Conservation (phyloP, 23 tunicate species). For the Halocynthia roretzi region DNA sequence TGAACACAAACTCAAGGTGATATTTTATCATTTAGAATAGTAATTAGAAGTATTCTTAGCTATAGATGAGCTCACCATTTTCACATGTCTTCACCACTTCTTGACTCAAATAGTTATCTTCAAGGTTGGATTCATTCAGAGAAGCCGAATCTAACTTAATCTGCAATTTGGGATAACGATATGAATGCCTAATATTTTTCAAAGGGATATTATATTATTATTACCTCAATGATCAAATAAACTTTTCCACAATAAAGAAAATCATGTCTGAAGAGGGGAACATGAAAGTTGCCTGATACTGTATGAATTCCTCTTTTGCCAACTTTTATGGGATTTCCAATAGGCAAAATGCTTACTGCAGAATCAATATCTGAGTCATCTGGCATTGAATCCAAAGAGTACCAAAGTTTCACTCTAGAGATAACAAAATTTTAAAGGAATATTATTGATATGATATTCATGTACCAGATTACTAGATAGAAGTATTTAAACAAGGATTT, state of each 20-base stretch:
- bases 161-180: not conserved
- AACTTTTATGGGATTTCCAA: not conserved
- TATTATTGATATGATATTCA: not conserved
- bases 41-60: no score
- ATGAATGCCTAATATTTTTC: not conserved
- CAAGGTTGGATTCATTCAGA: constrained; percentile 2
- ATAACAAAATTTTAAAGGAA: not conserved
- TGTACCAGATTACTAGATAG: no score
- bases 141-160: not conserved
- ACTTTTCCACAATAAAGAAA: constrained; percentile 6
- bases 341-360: not conserved
- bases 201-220: no score
- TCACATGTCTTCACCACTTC: constrained; percentile 13
- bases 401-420: constrained; percentile 12
- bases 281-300: constrained; percentile 8
- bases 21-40: no score
- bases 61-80: not conserved
- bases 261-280: not conserved
- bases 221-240: constrained; percentile 7
- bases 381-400: constrained; percentile 1
- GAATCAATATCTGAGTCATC: not conserved
- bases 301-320: constrained; percentile 10
- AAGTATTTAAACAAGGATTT: no score
- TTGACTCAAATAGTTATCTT: constrained; percentile 22
- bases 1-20: no score